Evolutionary conservation across 2,888 invertebrate species (phyloP), one percentile per base, ranked within the genome.

Genomic region (Choreutis nemorana): DNA sequence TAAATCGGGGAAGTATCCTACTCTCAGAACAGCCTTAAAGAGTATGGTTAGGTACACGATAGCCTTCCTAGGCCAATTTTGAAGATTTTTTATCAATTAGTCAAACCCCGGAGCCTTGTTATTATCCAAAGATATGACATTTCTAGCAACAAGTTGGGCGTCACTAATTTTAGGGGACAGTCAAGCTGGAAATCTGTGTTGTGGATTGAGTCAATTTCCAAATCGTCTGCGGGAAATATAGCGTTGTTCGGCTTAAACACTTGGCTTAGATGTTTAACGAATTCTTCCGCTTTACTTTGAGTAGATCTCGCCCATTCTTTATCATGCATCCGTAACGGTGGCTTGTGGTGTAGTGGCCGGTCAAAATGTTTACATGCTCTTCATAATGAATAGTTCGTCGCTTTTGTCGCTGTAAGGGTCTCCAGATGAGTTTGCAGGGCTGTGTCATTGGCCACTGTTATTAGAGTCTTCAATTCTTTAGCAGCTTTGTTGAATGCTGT

Each of bases 401-500:
- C 5, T 18, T 18, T 18, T 18, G 8, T 18, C 5, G 18, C 5
- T 18, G 18, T 6, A 5, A 18, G 18, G 18, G 4, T 8, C 8
- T 18, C 18, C 18, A 18, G 8, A 18, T 18, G 8, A 6, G 8
- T 18, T 8, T 8, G 5, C 8, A 18, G 18, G 18, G 18, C 18
- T 18, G 8, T 8, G 18, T 18, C 18, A 18, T 18, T 18, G 18
- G 18, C 18, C 18, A n/a, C 29, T 12, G 10, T 12, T 12, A 37
- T 30, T n/a, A 28, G 11, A 3, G 15, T 5, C 29, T 38, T 39
- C 0, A 40, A 24, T 6, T 34, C 20, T 14, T 22, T 28, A 2
- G 20, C 13, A 3, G 23, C 18, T 2, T 23, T 30, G 14, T 43
- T 41, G 5, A 35, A 26, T 4, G 18, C 25, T n/a, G 15, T 31